A percentile compares a stretch with the other conserved stretches of the same genome.
Conservation (phyloP, 2,797 vertebrate genomes). For the Sphenodon punctatus region DNA sequence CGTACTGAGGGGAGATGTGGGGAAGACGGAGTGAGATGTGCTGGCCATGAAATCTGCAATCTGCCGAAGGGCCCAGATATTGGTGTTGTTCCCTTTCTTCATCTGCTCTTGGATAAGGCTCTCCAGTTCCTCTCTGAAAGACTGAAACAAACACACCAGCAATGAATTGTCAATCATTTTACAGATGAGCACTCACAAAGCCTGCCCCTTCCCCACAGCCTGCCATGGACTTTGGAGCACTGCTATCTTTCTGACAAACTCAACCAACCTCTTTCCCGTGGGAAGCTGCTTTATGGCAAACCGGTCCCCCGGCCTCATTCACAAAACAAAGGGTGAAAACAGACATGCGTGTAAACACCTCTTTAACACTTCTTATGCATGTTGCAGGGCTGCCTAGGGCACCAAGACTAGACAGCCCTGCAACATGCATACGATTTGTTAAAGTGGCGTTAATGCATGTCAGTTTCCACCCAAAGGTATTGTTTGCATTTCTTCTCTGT, state of each 20-base stretch:
- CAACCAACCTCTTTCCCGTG: background rate
- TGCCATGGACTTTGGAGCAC: background rate
- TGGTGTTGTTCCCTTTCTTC: conserved; percentile 96
- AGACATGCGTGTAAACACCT: too few species aligned
- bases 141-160: conserved; percentile 70
- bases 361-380: too few species aligned
- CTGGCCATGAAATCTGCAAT: conserved; percentile 96
- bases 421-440: too few species aligned
- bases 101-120: conserved; percentile 97
- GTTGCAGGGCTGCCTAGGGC: too few species aligned
- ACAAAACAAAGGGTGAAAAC: background rate
- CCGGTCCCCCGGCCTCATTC: background rate
- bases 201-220: accelerated
- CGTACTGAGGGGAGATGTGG: conserved; percentile 88
- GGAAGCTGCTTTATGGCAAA: background rate
- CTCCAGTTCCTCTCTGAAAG: conserved; percentile 96
- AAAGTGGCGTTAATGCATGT: too few species aligned
- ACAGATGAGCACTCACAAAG: background rate
- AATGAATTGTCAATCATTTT: background rate
- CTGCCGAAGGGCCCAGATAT: conserved; percentile 94
- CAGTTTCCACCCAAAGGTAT: too few species aligned
- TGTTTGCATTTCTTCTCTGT: too few species aligned
- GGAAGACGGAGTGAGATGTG: conserved; percentile 86
- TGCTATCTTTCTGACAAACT: background rate
- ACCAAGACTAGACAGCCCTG: too few species aligned